Conservation (phyloP, 2,113 vertebrate genomes). For the Dascyllus trimaculatus region DNA sequence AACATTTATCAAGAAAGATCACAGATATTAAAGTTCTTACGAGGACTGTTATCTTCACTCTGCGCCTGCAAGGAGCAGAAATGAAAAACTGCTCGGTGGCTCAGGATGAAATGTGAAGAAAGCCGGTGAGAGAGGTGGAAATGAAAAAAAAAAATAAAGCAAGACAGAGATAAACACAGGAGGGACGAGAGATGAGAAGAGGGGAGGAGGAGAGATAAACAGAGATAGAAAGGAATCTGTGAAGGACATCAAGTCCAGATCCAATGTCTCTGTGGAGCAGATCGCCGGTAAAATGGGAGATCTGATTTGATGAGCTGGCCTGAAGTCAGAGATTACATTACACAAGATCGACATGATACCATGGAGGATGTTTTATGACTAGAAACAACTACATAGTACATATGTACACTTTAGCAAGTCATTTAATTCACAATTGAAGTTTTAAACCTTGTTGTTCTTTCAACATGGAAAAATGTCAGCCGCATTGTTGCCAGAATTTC, state of each 20-base stretch:
- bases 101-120: conserved; percentile 23
- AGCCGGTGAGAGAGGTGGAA: not conserved
- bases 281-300: not conserved
- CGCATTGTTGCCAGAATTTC: no score
- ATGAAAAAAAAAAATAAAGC: conserved; percentile 5
- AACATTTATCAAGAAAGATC: not conserved
- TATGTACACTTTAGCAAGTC: not conserved
- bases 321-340: conserved; percentile 16
- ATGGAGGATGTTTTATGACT: not conserved
- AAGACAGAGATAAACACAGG: not conserved
- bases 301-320: conserved; percentile 19
- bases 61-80: conserved; percentile 7
- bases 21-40: conserved; percentile 39
- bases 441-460: not conserved
- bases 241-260: conserved; percentile 30
- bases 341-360: conserved; percentile 19
- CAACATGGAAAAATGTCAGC: not conserved
- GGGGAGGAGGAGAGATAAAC: conserved; percentile 16
- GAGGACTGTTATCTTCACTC: conserved; percentile 51
- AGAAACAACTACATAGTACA: not conserved
- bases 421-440: not conserved
- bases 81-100: conserved; percentile 30
- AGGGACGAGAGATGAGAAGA: not conserved
- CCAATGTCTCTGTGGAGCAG: conserved; percentile 15
- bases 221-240: conserved; percentile 27